Evolutionary conservation across 2,113 vertebrate species (phyloP).

Genomic region (Daubentonia madagascariensis): DNA sequence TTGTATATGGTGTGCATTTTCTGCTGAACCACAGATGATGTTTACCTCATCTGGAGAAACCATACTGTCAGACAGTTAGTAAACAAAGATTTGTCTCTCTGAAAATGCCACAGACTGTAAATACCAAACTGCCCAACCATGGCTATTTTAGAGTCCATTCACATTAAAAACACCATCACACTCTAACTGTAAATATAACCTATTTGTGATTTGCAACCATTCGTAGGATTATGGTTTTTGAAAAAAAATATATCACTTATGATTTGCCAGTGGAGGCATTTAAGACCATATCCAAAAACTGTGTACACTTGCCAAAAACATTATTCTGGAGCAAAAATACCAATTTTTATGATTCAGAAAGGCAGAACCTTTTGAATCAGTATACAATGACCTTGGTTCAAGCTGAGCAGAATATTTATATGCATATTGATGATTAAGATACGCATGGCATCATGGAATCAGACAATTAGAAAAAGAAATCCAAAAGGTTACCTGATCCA

Average conservation of each 20-base stretch:
- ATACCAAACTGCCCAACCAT: conserved; percentile 1
- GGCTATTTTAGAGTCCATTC: conserved; percentile 13
- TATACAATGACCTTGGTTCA: not conserved
- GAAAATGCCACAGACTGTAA: conserved; percentile 43
- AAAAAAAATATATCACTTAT: not conserved
- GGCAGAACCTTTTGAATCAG: not conserved
- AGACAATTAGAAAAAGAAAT: not conserved
- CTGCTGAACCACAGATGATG: conserved; percentile 20
- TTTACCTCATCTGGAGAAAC: conserved; percentile 50
- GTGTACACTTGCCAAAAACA: not conserved
- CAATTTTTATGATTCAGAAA: conserved; percentile 11
- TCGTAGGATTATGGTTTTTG: not conserved
- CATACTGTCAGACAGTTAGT: not conserved
- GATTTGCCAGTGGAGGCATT: not conserved
- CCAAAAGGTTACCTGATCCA: not conserved
- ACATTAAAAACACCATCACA: not conserved
- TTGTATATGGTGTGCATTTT: not conserved
- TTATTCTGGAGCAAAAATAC: conserved; percentile 47
- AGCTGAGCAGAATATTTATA: not conserved
- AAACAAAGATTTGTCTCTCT: conserved; percentile 46
- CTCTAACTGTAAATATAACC: not conserved
- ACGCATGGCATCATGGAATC: not conserved
- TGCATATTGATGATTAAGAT: not conserved
- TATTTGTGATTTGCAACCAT: not conserved
- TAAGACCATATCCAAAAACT: not conserved